Base-by-base conservation (phyloP, 2,113 vertebrate genomes). In the Bubo scandiacus region DNA sequence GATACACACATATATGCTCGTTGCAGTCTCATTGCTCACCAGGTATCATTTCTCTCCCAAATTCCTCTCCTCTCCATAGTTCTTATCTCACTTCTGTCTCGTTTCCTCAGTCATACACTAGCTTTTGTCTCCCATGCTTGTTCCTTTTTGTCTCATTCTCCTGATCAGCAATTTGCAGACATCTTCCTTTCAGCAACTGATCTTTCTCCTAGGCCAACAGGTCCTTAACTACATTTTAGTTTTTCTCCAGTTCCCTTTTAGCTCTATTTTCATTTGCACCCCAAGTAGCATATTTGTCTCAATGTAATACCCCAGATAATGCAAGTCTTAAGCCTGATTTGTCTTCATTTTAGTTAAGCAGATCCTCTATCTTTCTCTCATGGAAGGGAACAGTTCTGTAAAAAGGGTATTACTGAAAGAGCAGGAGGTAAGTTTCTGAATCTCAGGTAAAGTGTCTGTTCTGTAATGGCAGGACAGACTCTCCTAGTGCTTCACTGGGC, bases 1-100 rank as follows among this genome's bases (percentile, higher is more conserved):
- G 23, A 30, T 36, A 20, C 8, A 16, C 18, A 11, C 6, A 1
- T 57, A 43, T 0, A 0, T 58, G 13, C 25, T 62, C 6, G 2
- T 49, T 79, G 47, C 25, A 75, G 25, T 79, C 29, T 82, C 45
- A 30, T 43, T 79, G 38, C 61, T 92, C n/a, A 67, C 13, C 38
- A 38, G 32, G 43, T 55, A 18, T 67, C 61, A 32, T 42, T 71
- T 65, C 45, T 81, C 26, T 11, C 34, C 57, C 40, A 42, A 12
- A n/a, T 51, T 91, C 26, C n/a, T 68, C 15, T 91, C 52, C 9
- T 77, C 12, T 77, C 34, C 45, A 6, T 67, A 25, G 10, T 61
- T 62, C 34, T 63, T 52, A 36, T 4, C 22, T 82, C 27, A 30
- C 4, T 80, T 86, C 27, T 57, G 19, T 51, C 57, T 80, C 9